A percentile compares a stretch with the other conserved stretches of the same genome.
Conservation (phyloP, 2,797 vertebrate genomes). For the Xerus rutilus region DNA sequence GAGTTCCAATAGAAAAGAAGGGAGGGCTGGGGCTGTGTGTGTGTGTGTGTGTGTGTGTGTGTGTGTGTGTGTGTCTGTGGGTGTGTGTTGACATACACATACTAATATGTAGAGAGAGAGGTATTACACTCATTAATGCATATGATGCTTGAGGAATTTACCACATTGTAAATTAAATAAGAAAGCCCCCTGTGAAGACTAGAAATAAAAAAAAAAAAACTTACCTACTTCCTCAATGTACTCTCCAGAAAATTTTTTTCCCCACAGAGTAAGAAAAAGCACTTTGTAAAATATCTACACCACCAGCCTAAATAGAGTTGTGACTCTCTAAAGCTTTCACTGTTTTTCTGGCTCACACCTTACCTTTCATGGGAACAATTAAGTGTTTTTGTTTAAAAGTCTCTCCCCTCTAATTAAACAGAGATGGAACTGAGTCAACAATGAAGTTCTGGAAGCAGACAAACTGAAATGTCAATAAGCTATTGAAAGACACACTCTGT, state of each 20-base stretch:
- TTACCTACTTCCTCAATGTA: background rate
- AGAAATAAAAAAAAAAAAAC: background rate
- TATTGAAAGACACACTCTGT: conserved; percentile 66
- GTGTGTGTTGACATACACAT: background rate
- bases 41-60: background rate
- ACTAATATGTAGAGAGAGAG: background rate
- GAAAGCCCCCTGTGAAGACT: background rate
- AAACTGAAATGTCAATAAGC: conserved; percentile 77
- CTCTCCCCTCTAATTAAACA: conserved; percentile 73
- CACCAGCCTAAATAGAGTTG: conserved; percentile 6
- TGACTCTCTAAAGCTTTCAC: conserved; percentile 27
- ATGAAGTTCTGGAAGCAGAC: conserved; percentile 68
- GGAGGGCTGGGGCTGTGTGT: background rate
- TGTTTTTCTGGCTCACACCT: conserved; percentile 43
- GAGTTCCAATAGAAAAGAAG: conserved; percentile 4
- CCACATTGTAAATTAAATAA: conserved; percentile 29
- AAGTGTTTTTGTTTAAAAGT: conserved; percentile 77
- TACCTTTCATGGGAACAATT: conserved; percentile 63
- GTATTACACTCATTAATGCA: conserved; percentile 43
- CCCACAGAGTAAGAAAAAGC: conserved; percentile 16
- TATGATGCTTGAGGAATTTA: conserved; percentile 1
- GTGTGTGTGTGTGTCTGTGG: background rate
- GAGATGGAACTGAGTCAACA: conserved; percentile 69
- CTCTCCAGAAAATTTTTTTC: conserved; percentile 44
- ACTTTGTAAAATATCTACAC: conserved; percentile 52